A percentile compares a stretch with the other conserved stretches of the same genome.
Conservation (phyloP, 1,140 invertebrate species). For the Aphaenogaster ashmeadi region DNA sequence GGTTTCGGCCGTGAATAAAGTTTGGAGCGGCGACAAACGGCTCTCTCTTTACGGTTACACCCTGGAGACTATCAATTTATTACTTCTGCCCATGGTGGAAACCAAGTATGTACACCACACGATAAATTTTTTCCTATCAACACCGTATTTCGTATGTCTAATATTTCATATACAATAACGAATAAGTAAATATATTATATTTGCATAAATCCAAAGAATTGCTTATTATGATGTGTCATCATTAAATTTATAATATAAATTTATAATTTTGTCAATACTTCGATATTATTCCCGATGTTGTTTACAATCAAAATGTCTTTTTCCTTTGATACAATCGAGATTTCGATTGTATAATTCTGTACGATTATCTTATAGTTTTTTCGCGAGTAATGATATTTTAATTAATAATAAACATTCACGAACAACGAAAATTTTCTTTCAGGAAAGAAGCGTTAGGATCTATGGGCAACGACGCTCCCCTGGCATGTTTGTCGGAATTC, state of each 20-base stretch:
- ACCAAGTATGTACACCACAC: slow-evolving; percentile 92
- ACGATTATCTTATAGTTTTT: neutral
- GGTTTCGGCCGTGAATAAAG: slow-evolving; percentile 86
- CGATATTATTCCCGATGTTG: neutral
- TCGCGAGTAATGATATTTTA: neutral
- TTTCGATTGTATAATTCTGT: neutral
- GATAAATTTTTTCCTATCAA: slow-evolving; percentile 55
- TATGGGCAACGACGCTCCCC: slow-evolving; percentile 99
- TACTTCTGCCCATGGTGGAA: slow-evolving; percentile 98
- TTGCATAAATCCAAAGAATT: neutral
- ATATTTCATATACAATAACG: neutral
- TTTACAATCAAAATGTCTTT: neutral
- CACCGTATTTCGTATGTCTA: neutral
- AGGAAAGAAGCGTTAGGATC: slow-evolving; percentile 99
- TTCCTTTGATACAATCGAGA: neutral
- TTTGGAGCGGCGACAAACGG: slow-evolving; percentile 93
- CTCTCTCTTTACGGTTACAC: slow-evolving; percentile 97
- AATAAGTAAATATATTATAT: neutral
- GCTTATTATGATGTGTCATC: neutral
- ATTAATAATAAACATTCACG: slow-evolving; percentile 6
- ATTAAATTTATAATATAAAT: neutral
- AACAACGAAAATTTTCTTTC: slow-evolving; percentile 72
- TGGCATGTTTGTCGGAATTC: slow-evolving; percentile 98
- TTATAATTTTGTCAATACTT: neutral
- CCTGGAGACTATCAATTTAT: slow-evolving; percentile 97